A percentile compares a stretch with the other conserved stretches of the same genome.
These are phyloP conservation scores for Chloropsis cyanopogon DNA, from an alignment of 2,113 vertebrate species.

Conservation along the genomic window DNA sequence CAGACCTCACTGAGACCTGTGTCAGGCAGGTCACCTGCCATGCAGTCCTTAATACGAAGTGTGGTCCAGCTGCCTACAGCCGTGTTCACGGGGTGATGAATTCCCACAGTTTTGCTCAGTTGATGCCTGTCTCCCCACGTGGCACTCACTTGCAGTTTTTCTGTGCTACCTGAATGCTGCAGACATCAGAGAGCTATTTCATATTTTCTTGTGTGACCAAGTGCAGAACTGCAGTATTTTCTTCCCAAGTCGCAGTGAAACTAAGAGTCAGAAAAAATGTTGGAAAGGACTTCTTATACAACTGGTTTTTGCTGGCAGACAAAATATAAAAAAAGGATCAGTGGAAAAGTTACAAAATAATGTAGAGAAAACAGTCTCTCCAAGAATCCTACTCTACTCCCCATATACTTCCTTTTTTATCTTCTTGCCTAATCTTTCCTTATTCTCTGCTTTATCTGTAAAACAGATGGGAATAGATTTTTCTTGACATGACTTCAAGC, in stretches of 20 bases:
- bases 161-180: background rate
- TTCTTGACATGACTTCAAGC: background rate
- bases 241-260: background rate
- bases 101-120: background rate
- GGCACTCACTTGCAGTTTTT: rapidly evolving
- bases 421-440: background rate
- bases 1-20: background rate
- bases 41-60: background rate
- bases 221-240: background rate
- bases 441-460: background rate
- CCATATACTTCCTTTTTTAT: background rate
- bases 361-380: background rate
- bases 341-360: background rate
- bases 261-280: background rate
- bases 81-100: background rate
- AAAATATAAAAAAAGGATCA: background rate
- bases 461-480: background rate
- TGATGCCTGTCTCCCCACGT: background rate
- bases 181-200: background rate
- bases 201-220: background rate
- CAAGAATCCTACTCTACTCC: background rate
- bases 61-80: background rate
- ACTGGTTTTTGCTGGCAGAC: background rate
- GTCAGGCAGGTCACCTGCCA: background rate
- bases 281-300: background rate